phyloP scores from a whole-genome alignment of 2,113 vertebrate genomes.

The Alligator mississippiensis region DNA sequence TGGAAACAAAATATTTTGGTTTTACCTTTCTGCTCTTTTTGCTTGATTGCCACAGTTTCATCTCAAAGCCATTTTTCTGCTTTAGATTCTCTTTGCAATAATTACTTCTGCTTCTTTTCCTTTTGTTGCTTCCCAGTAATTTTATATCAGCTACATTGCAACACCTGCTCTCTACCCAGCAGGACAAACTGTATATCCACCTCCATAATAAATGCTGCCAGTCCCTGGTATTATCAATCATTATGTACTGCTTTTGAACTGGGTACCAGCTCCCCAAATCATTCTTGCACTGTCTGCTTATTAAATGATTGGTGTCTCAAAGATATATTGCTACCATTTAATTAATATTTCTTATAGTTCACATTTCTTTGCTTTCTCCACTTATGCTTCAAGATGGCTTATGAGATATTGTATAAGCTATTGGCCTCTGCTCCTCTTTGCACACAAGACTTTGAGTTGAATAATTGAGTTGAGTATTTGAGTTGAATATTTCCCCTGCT shows the following conservation, averaged over 20 bases:
- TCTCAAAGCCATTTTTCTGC: slow-evolving; percentile 52
- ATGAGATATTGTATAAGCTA: slow-evolving; percentile 54
- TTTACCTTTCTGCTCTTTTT: slow-evolving; percentile 43
- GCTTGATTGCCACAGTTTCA: slow-evolving; percentile 44
- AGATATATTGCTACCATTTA: slow-evolving; percentile 20
- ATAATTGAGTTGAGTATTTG: not conserved
- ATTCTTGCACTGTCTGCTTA: slow-evolving; percentile 69
- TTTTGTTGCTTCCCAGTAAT: slow-evolving; percentile 26
- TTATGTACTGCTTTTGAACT: slow-evolving; percentile 59
- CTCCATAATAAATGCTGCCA: not conserved
- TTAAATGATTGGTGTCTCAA: slow-evolving; percentile 18
- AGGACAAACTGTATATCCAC: not conserved
- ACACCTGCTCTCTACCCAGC: slow-evolving; percentile 11
- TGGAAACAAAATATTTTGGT: slow-evolving; percentile 75
- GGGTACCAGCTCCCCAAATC: slow-evolving; percentile 60
- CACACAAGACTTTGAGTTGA: not conserved
- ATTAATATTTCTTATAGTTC: slow-evolving; percentile 65
- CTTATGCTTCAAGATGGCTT: slow-evolving; percentile 48
- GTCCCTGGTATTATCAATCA: not conserved
- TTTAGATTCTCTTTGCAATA: slow-evolving; percentile 35
- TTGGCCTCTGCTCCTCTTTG: not conserved
- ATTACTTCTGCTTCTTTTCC: slow-evolving; percentile 50
- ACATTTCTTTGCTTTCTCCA: slow-evolving; percentile 55
- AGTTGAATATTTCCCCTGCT: not conserved
- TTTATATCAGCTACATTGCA: not conserved